Base-by-base conservation (phyloP, 2,113 vertebrate genomes). In the Hypomesus transpacificus region DNA sequence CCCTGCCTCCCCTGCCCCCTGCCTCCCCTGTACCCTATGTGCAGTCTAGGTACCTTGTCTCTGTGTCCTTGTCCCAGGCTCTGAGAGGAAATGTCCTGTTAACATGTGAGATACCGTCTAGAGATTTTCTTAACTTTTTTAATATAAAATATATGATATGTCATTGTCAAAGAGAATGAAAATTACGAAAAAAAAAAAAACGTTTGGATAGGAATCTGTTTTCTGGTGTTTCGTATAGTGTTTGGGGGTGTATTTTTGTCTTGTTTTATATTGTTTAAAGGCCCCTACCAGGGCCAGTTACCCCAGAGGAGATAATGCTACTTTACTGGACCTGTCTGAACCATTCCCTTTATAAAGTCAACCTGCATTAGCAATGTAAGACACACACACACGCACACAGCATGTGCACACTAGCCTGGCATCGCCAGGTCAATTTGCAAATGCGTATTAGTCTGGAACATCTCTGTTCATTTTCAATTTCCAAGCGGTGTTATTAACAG, bases 91-190 rank as follows among this genome's bases (percentile, higher is more conserved):
- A 46, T 46, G 39, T 20, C 20, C 13, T 7, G 13, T 63, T 63
- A 2, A 17, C 7, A 21, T 65, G 66, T 68, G 69, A 75, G 31
- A 70, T 64, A 75, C 11, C 20, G 61, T 56, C 70, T n/a, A 64
- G 73, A 66, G 66, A 52, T 75, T 77, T 8, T 67, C 72, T 74
- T 65, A 50, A 59, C 64, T 46, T 79, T 77, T 80, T 79, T 21
- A 62, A 61, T 75, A 68, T 60, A 77, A 75, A 80, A 75, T 1
- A 4, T 61, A 53, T 31, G 34, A 56, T 50, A 58, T 24, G 20
- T 46, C 31, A 13, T 39, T 39, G 21, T 58, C 5, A 20, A 66
- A 57, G 46, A 20, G 52, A 13, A 57, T 18, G 7, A 70, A 70
- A 46, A 14, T 26, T 69, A 52, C 26, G 28, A 31, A 39, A 18